phyloP scores from a whole-genome alignment of 2,113 vertebrate genomes.

The Monopterus albus region DNA sequence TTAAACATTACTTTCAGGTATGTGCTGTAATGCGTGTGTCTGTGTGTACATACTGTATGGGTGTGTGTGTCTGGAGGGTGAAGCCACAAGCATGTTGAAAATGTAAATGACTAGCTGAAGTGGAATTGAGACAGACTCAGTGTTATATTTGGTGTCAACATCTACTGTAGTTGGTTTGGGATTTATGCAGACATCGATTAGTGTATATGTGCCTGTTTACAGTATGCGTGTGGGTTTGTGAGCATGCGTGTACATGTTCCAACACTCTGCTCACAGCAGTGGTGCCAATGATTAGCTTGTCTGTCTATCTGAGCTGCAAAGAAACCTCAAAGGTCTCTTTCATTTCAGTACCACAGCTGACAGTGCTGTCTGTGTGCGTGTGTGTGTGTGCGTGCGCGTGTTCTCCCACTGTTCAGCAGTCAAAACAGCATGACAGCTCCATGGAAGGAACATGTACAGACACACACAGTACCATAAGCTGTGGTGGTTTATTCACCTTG shows the following conservation, averaged over 20 bases:
- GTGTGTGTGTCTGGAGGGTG: constrained; percentile 6
- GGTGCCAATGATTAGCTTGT: constrained; percentile 59
- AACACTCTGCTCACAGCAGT: constrained; percentile 27
- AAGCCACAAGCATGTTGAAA: constrained; percentile 60
- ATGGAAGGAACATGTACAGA: neutral
- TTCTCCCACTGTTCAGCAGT: constrained; percentile 46
- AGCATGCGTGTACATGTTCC: constrained; percentile 1
- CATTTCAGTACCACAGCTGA: no score
- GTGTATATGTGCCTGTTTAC: neutral
- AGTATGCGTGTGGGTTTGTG: neutral
- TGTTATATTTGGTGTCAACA: constrained; percentile 57
- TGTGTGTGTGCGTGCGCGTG: constrained; percentile 15
- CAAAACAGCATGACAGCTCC: constrained; percentile 10
- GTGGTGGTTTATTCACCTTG: constrained; percentile 42
- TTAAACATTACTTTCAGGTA: constrained; percentile 53
- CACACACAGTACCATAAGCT: neutral
- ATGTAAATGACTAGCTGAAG: constrained; percentile 55
- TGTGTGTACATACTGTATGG: neutral
- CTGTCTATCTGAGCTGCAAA: constrained; percentile 52
- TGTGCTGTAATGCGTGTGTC: neutral
- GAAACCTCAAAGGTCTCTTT: constrained; percentile 71
- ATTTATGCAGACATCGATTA: constrained; percentile 36
- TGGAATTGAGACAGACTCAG: constrained; percentile 47
- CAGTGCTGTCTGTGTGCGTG: constrained; percentile 6
- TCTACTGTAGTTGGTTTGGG: constrained; percentile 27